Conservation (phyloP, 2,797 vertebrate species). For the Emydoidea blandingii region DNA sequence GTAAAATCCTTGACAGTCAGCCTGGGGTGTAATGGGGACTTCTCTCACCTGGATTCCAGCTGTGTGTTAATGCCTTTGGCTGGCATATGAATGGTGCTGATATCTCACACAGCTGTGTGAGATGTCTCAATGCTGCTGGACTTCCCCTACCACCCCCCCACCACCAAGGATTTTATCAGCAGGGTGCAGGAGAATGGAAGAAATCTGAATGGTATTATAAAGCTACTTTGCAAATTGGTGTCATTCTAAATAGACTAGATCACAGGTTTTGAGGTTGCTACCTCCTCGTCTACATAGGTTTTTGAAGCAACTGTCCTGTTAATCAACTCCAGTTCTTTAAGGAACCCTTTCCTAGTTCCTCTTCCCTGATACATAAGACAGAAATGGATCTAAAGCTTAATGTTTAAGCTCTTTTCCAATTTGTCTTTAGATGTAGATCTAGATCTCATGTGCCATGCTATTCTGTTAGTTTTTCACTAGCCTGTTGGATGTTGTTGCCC, state of each 20-base stretch:
- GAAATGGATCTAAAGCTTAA: no score
- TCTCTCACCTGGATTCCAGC: not conserved
- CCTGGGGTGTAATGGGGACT: not conserved
- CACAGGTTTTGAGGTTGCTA: not conserved
- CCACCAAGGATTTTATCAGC: not conserved
- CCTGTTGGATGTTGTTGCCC: not conserved
- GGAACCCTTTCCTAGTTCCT: not conserved
- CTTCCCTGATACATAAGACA: not conserved
- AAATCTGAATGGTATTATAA: not conserved
- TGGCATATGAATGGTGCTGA: not conserved
- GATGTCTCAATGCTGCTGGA: not conserved
- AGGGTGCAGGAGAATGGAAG: not conserved
- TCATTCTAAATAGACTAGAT: not conserved
- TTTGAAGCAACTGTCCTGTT: not conserved
- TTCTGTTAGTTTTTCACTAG: not conserved
- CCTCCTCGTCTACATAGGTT: no score
- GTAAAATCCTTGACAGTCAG: not conserved
- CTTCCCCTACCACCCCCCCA: not conserved
- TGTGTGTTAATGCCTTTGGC: not conserved
- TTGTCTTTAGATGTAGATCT: not conserved
- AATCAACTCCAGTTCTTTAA: not conserved
- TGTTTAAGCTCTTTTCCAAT: not conserved
- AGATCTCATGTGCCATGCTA: not conserved
- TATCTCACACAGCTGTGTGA: not conserved
- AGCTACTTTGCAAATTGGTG: not conserved